A percentile compares a stretch with the other conserved stretches of the same genome.
Evolutionary conservation across 2,797 vertebrate genomes (phyloP).

Genomic region (Sebastes reedi): DNA sequence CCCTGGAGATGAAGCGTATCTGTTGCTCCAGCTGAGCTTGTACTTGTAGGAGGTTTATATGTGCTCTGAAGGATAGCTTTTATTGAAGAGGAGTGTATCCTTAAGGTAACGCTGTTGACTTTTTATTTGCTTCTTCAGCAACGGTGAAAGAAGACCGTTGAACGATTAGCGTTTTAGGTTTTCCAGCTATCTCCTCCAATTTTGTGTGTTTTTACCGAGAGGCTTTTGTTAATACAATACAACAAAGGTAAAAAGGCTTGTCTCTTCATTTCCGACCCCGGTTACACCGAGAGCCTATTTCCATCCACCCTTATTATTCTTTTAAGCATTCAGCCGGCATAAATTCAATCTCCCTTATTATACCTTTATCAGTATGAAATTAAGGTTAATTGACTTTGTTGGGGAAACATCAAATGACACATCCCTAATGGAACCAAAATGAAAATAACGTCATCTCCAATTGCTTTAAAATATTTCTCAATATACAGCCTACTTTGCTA

Average conservation of each 20-base stretch:
- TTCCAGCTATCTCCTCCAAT: slow-evolving; percentile 65
- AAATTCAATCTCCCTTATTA: slow-evolving; percentile 75
- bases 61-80: slow-evolving; percentile 72
- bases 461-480: slow-evolving; percentile 87
- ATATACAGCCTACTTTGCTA: slow-evolving; percentile 93
- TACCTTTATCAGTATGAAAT: slow-evolving; percentile 78
- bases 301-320: slow-evolving; percentile 55
- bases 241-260: slow-evolving; percentile 47
- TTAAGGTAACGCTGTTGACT: slow-evolving; percentile 74
- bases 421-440: slow-evolving; percentile 80
- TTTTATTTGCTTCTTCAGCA: slow-evolving; percentile 62
- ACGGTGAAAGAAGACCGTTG: slow-evolving; percentile 50
- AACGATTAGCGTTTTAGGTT: slow-evolving; percentile 63
- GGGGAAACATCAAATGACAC: slow-evolving; percentile 75
- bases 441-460: slow-evolving; percentile 84
- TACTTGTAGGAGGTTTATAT: slow-evolving; percentile 80
- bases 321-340: slow-evolving; percentile 64
- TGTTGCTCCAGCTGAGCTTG: slow-evolving; percentile 82
- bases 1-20: slow-evolving; percentile 79
- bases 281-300: slow-evolving; percentile 37
- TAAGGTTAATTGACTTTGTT: slow-evolving; percentile 86
- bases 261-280: slow-evolving; percentile 47
- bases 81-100: slow-evolving; percentile 72
- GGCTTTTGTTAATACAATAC: slow-evolving; percentile 54
- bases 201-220: slow-evolving; percentile 37